Percentiles rank a stretch among this genome's conserved stretches.
phyloP scores from a whole-genome alignment of 2,113 vertebrate species.

The Leptobrachium ailaonicum region DNA sequence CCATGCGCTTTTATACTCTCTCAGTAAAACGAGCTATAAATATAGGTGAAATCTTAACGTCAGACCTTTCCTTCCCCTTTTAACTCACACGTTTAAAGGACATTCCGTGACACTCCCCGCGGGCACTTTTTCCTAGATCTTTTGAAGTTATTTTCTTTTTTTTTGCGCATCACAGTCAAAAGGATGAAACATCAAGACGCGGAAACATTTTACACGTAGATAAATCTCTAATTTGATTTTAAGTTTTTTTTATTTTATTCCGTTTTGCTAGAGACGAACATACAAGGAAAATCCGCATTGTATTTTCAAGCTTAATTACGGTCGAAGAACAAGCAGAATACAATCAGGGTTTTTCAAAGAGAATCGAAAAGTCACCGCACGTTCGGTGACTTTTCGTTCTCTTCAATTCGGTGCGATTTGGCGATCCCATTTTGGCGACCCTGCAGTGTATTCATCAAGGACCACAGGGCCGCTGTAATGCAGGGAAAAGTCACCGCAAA shows the following conservation, averaged over 20 bases:
- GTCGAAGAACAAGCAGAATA: no score
- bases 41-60: background rate
- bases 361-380: no score
- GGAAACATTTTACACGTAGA: background rate
- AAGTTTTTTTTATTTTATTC: background rate
- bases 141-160: background rate
- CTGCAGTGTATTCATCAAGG: no score
- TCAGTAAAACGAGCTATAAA: background rate
- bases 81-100: background rate
- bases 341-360: no score
- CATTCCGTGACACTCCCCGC: background rate
- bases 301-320: no score
- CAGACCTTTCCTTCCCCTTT: background rate
- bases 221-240: background rate
- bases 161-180: background rate
- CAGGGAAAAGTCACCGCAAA: no score
- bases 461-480: no score
- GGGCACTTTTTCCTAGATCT: background rate
- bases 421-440: no score
- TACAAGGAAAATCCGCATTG: no score
- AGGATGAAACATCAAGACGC: background rate
- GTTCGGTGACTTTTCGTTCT: no score
- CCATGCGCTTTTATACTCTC: background rate
- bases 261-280: no score
- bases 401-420: no score